Base-by-base conservation (phyloP, 1,140 invertebrate species). In the Drosophila nebulosa region DNA sequence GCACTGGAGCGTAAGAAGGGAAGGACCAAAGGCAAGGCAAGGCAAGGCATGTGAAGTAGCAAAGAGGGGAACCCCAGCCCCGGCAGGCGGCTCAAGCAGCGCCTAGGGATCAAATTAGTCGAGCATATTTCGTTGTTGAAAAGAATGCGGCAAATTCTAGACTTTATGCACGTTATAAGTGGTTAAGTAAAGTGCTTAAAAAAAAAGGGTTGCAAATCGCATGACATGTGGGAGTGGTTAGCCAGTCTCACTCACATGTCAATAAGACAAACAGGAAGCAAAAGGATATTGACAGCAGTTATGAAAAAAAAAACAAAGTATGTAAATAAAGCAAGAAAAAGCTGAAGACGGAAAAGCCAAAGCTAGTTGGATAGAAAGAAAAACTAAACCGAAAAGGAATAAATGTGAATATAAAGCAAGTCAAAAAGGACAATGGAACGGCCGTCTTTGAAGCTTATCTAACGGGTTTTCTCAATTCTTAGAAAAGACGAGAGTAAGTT, bases 41-140 rank as follows among this genome's bases (percentile, higher is more conserved):
- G n/a, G 35, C 1, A n/a, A n/a, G 36, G 61, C 24, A 2, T 24
- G 30, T 30, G 55, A 36, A 39, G 14, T 16, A 39, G 14, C 16
- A 69, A n/a, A 67, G 24, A 3, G 6, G 16, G 59, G 12, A 59
- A 71, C 27, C 51, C 27, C 51, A 6, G 9, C n/a, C 55, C 61
- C 50, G 57, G 66, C 60, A 65, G 68, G 61, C 79, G 68, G 61
- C 79, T 57, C 74, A 78, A 84, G 75, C 79, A 79, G 80, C 81
- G 80, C 81, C 80, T 80, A 57, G 80, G 80, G 80, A 85, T 80
- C 81, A 85, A 85, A 85, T 85, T 85, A 85, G 80, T 85, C 74
- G 80, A 80, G 80, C 16, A 16, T 42, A 16, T 42, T 42, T 57
- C 16, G 3, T 14, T 30, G 3, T 14, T 57, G 27, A 18, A 73